Evolutionary conservation across 1,140 invertebrate species (phyloP).

Genomic region (Ceratoteleas bidentatus): DNA sequence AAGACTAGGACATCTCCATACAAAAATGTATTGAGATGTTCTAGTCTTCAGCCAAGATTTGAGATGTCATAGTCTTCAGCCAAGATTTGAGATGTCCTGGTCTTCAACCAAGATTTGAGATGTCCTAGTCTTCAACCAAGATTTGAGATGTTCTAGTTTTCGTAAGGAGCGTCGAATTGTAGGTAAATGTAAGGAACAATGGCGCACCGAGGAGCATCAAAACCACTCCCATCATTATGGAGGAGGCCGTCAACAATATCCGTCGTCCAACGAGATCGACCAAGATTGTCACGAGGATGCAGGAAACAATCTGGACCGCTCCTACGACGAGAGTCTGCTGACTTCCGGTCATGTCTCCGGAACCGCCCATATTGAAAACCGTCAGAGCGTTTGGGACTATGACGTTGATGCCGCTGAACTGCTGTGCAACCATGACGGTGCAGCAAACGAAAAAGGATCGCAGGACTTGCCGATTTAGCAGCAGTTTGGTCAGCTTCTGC

Average conservation of each 20-base stretch:
- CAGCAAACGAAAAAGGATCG: constrained; percentile 87
- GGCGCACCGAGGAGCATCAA: constrained; percentile 83
- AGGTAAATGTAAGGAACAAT: constrained; percentile 28
- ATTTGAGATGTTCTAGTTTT: no score
- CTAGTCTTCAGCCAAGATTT: no score
- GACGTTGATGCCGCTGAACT: constrained; percentile 91
- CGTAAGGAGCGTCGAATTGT: no score
- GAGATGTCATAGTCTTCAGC: no score
- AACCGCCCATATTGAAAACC: constrained; percentile 86
- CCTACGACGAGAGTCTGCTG: constrained; percentile 88
- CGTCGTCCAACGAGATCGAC: constrained; percentile 89
- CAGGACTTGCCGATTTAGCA: constrained; percentile 66
- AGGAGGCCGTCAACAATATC: constrained; percentile 86
- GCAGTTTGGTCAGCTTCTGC: constrained; percentile 41
- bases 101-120: no score
- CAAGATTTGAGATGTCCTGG: no score
- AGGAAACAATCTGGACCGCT: constrained; percentile 87
- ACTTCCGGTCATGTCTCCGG: constrained; percentile 82
- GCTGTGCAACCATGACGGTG: constrained; percentile 90
- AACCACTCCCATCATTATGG: constrained; percentile 84
- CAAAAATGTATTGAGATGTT: no score
- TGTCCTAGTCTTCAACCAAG: no score
- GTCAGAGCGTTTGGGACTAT: constrained; percentile 89
- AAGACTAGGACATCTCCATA: no score
- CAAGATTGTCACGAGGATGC: constrained; percentile 85